Base-by-base conservation (phyloP, 2,888 invertebrate genomes). In the Tetragonisca angustula region DNA sequence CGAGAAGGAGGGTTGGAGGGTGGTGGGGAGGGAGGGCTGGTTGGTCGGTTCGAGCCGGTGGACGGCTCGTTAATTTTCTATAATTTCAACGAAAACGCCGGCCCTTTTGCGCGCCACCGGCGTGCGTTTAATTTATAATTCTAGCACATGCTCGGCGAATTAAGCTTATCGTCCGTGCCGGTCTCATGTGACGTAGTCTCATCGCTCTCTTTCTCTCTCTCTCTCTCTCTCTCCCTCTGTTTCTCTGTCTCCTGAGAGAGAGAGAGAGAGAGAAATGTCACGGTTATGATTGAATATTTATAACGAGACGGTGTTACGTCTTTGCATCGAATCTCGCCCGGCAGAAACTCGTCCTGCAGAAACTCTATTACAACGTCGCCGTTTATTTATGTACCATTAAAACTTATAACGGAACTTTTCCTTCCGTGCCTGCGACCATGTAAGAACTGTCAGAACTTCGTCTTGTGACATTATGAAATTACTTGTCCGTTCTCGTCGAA, bases 361-460 rank as follows among this genome's bases (percentile, higher is more conserved):
- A 89, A 87, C 84, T 89, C 84, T 89, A 88, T 87, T 88, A 88
- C 81, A 84, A 84, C 82, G 82, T 80, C 77, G 81, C 80, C 88
- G 83, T 84, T 88, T 89, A 86, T 88, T 86, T 86, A 88, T 89
- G 87, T 81, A 85, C 79, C 82, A 89, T 89, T 89, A 89, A 89
- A 89, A 89, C 85, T 88, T 89, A 84, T 74, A 78, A 79, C 84
- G 80, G 68, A 88, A 88, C 87, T 88, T 79, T 74, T 80, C 84
- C 79, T 77, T 80, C 83, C 77, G 81, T 81, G 80, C 62, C 69
- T 62, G 68, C 61, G 81, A 74, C 69, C 81, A 78, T 82, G 74
- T 80, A 84, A 80, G 84, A 81, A 84, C 87, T 86, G 88, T 86
- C 88, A 77, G 68, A 75, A 82, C 75, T 84, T 81, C 72, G 67